phyloP scores from a whole-genome alignment of 1,140 invertebrate species.

The Macrosteles quadrilineatus region DNA sequence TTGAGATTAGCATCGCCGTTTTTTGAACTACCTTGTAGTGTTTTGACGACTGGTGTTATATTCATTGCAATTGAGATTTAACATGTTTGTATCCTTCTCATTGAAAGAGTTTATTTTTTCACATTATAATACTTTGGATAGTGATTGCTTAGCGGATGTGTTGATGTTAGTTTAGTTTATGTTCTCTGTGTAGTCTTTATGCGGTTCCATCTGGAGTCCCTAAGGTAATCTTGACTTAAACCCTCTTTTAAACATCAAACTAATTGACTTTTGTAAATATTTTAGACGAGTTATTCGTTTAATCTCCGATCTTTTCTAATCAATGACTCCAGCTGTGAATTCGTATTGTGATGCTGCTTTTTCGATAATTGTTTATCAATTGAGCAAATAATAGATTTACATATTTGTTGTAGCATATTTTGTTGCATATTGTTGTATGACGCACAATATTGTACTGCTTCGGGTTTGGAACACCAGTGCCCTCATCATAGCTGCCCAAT shows the following conservation, averaged over 20 bases:
- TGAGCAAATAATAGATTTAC: slow-evolving; percentile 13
- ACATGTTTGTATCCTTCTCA: slow-evolving; percentile 14
- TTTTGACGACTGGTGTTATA: slow-evolving; percentile 17
- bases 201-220: slow-evolving; percentile 7
- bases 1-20: slow-evolving; percentile 10
- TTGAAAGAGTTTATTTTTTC: slow-evolving; percentile 17
- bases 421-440: slow-evolving; percentile 24
- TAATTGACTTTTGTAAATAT: neutral
- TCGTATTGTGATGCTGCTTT: slow-evolving; percentile 7
- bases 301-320: too few relatives aligned
- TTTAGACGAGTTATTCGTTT: neutral
- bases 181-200: neutral
- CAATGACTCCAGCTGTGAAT: slow-evolving; percentile 14
- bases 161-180: slow-evolving; percentile 17
- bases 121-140: slow-evolving; percentile 11
- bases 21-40: slow-evolving; percentile 21
- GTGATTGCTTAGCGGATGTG: slow-evolving; percentile 10
- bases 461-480: slow-evolving; percentile 15
- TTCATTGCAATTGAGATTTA: slow-evolving; percentile 12
- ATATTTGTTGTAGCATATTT: slow-evolving; percentile 28
- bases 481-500: neutral
- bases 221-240: neutral
- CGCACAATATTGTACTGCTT: slow-evolving; percentile 22
- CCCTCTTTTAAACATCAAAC: too few relatives aligned
- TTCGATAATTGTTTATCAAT: slow-evolving; percentile 9